Base-by-base conservation (phyloP, 2,113 vertebrate species). In the Mobula hypostoma region DNA sequence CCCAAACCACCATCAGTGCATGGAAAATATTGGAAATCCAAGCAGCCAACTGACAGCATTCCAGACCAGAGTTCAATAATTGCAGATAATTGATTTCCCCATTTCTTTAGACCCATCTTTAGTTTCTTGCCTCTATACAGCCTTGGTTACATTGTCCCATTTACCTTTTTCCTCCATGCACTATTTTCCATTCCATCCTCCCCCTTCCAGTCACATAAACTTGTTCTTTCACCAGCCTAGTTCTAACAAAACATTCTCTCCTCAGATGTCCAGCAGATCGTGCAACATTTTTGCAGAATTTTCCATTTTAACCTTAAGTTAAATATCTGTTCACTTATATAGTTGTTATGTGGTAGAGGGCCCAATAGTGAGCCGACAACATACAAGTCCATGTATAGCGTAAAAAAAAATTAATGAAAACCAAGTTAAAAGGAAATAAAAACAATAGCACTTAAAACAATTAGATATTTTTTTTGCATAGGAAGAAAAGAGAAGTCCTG, bases 391-490 rank as follows among this genome's bases (percentile, higher is more conserved):
- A 66, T 66, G 63, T 66, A 11, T 66, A 11, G 63, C 72, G 21
- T 19, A 72, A 19, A 74, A 21, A 72, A 72, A 74, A 74, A 74
- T 74, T 27, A 66, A 68, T 68, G 63, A 32, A 36, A 66, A 66
- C 63, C 12, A 29, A 66, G 61, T 93, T 76, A n/a, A 88, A 72
- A 76, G 40, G 70, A 76, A 93, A 92, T 40, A 92, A 70, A 72
- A 68, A 74, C 88, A 74, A 36, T 72, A 92, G 66, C 68, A 92
- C 4, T 70, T 74, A 93, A 72, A 76, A 36, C 91, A 76, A 68
- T 92, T 40, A 40, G 63, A 76, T 68, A 90, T 90, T 93, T 93
- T 74, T 40, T 48, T 93, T 93, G 91, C 91, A 93, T 93, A 93
- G 91, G 48, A 93, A 74, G 63, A 32, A 27, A 76, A 87, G 36